A percentile compares a stretch with the other conserved stretches of the same genome.
Evolutionary conservation across 2,113 vertebrate species (phyloP).

Genomic region (Electrona antarctica): DNA sequence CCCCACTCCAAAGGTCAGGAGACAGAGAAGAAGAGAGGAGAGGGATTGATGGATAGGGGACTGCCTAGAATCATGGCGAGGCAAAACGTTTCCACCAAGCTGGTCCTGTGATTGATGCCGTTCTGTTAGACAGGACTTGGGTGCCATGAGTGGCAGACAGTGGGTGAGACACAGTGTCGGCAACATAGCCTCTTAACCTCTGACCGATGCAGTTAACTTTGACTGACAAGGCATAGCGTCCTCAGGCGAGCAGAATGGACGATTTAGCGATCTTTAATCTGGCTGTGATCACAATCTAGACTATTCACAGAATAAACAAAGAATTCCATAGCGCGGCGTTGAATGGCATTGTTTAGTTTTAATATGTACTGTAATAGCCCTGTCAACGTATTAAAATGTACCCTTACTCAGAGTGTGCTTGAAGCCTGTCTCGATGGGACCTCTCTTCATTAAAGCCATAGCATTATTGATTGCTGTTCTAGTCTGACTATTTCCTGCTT

Average conservation of each 20-base stretch:
- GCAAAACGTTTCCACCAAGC: constrained; percentile 38
- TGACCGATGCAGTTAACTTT: constrained; percentile 35
- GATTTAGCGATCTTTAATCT: constrained; percentile 38
- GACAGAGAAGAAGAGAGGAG: constrained; percentile 6
- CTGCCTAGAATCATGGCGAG: constrained; percentile 40
- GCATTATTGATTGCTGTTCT: not conserved
- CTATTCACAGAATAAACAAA: constrained; percentile 4
- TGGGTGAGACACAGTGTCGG: constrained; percentile 52
- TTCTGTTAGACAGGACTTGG: constrained; percentile 52
- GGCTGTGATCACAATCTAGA: not conserved
- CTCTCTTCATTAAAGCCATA: too few species aligned
- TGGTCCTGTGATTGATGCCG: constrained; percentile 69
- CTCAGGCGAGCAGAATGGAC: constrained; percentile 21
- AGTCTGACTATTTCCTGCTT: constrained; percentile 6
- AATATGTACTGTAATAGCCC: too few species aligned
- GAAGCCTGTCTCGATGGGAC: too few species aligned
- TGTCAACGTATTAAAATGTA: too few species aligned
- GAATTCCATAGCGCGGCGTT: too few species aligned
- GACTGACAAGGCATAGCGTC: constrained; percentile 46
- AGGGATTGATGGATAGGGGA: constrained; percentile 21
- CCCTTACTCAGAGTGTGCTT: too few species aligned
- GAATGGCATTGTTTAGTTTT: too few species aligned
- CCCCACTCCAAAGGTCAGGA: constrained; percentile 18
- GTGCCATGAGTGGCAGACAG: constrained; percentile 51
- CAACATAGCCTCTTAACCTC: too few species aligned